A percentile compares a stretch with the other conserved stretches of the same genome.
Evolutionary conservation across 2,113 vertebrate genomes (phyloP).

Genomic region (Vulpes ferrilata): DNA sequence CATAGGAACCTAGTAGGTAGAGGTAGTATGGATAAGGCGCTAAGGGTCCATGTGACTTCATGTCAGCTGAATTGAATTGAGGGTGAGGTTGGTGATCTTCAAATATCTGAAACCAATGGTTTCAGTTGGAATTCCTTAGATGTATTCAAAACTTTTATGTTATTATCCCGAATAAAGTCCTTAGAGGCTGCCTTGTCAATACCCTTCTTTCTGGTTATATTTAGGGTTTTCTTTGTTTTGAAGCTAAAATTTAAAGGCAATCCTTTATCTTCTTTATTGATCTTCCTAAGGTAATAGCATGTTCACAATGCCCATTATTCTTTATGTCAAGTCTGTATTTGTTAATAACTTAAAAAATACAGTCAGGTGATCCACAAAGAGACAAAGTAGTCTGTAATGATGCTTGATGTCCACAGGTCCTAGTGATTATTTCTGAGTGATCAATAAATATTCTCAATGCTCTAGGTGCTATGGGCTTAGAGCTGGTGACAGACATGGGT

Average conservation of each 20-base stretch:
- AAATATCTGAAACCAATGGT: conserved; percentile 7
- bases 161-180: not conserved
- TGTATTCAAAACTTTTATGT: conserved; percentile 9
- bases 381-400: not conserved
- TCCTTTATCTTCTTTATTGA: not conserved
- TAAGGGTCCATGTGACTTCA: not conserved
- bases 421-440: conserved; percentile 40
- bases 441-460: not conserved
- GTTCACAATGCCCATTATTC: conserved; percentile 16
- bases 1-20: not conserved
- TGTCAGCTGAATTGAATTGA: not conserved
- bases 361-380: not conserved
- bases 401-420: not conserved
- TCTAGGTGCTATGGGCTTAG: conserved; percentile 6
- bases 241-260: conserved; percentile 51
- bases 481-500: not conserved
- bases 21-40: not conserved
- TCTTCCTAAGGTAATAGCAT: not conserved
- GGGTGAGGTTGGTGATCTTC: not conserved
- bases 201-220: not conserved
- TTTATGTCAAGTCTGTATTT: not conserved
- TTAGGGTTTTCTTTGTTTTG: not conserved
- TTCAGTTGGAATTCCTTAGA: conserved; percentile 5
- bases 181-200: not conserved
- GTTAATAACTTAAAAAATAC: not conserved